Evolutionary conservation across 2,797 vertebrate species (phyloP).

Genomic region (Chelmon rostratus): DNA sequence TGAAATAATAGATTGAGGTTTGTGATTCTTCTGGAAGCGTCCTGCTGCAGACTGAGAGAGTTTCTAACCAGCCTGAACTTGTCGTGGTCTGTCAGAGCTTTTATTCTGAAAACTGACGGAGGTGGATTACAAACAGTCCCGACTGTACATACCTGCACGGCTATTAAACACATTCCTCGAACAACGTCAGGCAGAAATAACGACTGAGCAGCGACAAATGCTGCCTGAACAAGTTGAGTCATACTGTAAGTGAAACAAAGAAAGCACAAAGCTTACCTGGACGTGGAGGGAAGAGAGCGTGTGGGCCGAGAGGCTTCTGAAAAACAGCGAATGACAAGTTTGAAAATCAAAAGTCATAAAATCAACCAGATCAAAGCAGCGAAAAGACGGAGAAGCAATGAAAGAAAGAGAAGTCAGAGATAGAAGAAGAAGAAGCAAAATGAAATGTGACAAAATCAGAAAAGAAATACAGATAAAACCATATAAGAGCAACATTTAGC

Average conservation of each 20-base stretch:
- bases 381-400: too few relatives aligned
- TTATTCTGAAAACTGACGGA: constrained; percentile 12
- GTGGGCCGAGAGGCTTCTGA: constrained; percentile 73
- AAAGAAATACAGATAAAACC: too few relatives aligned
- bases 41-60: not conserved
- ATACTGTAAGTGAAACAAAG: not conserved
- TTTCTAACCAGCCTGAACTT: constrained; percentile 15
- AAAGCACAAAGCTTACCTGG: constrained; percentile 63
- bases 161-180: constrained; percentile 21
- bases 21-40: too few relatives aligned
- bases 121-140: not conserved
- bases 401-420: too few relatives aligned
- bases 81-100: not conserved
- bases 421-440: too few relatives aligned
- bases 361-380: too few relatives aligned
- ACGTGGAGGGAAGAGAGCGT: constrained; percentile 67
- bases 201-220: not conserved
- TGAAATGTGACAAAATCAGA: too few relatives aligned
- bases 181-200: constrained; percentile 6
- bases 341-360: too few relatives aligned
- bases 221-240: constrained; percentile 5
- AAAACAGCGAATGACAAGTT: constrained; percentile 43
- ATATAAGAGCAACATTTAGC: too few relatives aligned
- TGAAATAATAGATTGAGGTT: too few relatives aligned
- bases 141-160: not conserved